Evolutionary conservation across 2,797 vertebrate species (phyloP), one percentile per base, ranked within the genome.

Genomic region (Percopsis omiscomaycus): DNA sequence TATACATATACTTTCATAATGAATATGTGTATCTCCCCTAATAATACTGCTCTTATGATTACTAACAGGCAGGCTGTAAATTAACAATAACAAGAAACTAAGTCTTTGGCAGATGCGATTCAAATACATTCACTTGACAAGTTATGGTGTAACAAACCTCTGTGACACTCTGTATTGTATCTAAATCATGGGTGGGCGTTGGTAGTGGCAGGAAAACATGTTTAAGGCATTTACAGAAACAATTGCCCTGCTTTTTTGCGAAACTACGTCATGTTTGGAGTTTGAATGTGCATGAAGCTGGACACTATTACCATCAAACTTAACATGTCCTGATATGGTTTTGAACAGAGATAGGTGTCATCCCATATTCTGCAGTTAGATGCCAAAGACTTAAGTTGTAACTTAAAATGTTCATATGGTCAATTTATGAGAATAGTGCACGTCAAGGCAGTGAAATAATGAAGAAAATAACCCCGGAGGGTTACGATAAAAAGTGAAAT

Each of bases 91-190:
- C 85, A 87, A 92, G 80, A 93, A 37, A 93, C 88, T 92, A 94
- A 94, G 88, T 95, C 94, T 96, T 96, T 95, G 95, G 95, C 95
- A 94, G 94, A 95, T 93, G 93, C 92, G 89, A 91, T 87, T 74
- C 73, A 71, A 84, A 87, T 94, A 95, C 93, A 94, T 95, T 94
- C 91, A 93, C 90, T 86, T 92, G 83, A 90, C 82, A 37, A 85
- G 74, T 59, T 54, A 64, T 59, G 61, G 64, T 55, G 47, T 63
- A 64, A 57, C 73, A 78, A 74, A 89, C 85, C 44, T 54, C 32
- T 56, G 30, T 8, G 32, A 56, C 30, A n/a, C 4, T 44, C 55
- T 30, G 12, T 14, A 55, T 37, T 37, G 37, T 37, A 80, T 77
- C 79, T 71, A 77, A 81, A 84, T 77, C 79, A 77, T 59, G 74